These are phyloP conservation scores for Oeneis ivallda DNA, from an alignment of 2,888 invertebrate genomes.

Conservation along the genomic window DNA sequence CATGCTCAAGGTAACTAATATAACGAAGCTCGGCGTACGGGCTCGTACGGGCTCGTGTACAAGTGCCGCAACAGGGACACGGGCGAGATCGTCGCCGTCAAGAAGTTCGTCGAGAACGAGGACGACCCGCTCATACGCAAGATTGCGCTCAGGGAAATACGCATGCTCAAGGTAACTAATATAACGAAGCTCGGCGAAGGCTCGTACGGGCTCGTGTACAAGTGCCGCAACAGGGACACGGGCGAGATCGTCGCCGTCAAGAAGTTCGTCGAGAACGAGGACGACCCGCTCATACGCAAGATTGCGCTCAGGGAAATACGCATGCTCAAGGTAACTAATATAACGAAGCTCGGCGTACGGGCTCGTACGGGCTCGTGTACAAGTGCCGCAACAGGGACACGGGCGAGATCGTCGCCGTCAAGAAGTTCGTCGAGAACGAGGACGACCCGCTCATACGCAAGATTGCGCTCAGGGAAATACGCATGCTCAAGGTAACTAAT, in stretches of 20 bases:
- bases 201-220: slow-evolving; percentile 97
- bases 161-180: slow-evolving; percentile 91
- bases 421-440: slow-evolving; percentile 98
- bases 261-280: slow-evolving; percentile 98
- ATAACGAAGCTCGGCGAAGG: slow-evolving; percentile 82
- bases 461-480: slow-evolving; percentile 96
- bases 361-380: slow-evolving; percentile 97
- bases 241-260: slow-evolving; percentile 98
- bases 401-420: slow-evolving; percentile 96
- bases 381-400: slow-evolving; percentile 97
- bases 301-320: slow-evolving; percentile 97
- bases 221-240: slow-evolving; percentile 96
- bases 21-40: slow-evolving; percentile 80
- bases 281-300: slow-evolving; percentile 97
- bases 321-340: slow-evolving; percentile 89
- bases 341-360: slow-evolving; percentile 80
- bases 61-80: slow-evolving; percentile 97
- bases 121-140: slow-evolving; percentile 98
- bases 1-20: slow-evolving; percentile 89
- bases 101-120: slow-evolving; percentile 98
- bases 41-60: slow-evolving; percentile 97
- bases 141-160: slow-evolving; percentile 96
- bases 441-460: slow-evolving; percentile 98
- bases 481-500: slow-evolving; percentile 91
- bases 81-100: slow-evolving; percentile 96